Evolutionary conservation across 2,797 vertebrate species (phyloP), one percentile per base, ranked within the genome.

Genomic region (Myripristis jacobus): DNA sequence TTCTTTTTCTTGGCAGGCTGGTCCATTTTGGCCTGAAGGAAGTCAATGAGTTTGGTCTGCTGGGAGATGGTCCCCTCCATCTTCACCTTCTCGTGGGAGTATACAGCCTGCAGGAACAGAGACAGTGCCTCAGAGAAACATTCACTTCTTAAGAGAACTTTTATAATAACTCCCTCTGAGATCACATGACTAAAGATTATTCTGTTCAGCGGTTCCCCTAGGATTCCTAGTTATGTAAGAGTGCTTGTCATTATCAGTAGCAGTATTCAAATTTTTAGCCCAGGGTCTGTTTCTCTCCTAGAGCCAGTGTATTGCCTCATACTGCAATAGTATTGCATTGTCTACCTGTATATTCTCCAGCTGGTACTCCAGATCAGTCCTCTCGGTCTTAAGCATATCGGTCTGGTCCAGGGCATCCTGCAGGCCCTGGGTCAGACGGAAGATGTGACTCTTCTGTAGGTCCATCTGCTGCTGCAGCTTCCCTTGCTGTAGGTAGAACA

Each of bases 381-480:
- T 94, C 82, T 99, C 98, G 0, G 96, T 99, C 92, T 99, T 99
- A 51, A 99, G 95, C 88, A 99, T 95, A 90, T 99, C 98, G 0
- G 97, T 98, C 87, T 98, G 93, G 89, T 99, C 98, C 54, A 99
- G 93, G 55, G 98, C 97, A 36, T 98, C 97, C 77, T 99, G 98
- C 65, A 99, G 93, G 36, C 98, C 97, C 89, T 99, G 98, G 27
- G 97, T 99, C 77, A 99, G 92, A 58, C 97, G 96, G 92, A 98
- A 99, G 85, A 99, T 99, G 89, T 99, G 98, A 54, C 94, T 99
- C 90, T 99, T 99, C 80, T 99, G 98, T 62, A 98, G 93, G 88
- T 99, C 98, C 97, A 99, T 97, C 91, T 99, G 98, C 89, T 99
- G 98, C 92, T 99, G 98, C 70, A 99, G 92, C 85, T 99, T 99